Evolutionary conservation across 2,888 invertebrate species (phyloP), one percentile per base, ranked within the genome.

Genomic region (Sicus ferrugineus): DNA sequence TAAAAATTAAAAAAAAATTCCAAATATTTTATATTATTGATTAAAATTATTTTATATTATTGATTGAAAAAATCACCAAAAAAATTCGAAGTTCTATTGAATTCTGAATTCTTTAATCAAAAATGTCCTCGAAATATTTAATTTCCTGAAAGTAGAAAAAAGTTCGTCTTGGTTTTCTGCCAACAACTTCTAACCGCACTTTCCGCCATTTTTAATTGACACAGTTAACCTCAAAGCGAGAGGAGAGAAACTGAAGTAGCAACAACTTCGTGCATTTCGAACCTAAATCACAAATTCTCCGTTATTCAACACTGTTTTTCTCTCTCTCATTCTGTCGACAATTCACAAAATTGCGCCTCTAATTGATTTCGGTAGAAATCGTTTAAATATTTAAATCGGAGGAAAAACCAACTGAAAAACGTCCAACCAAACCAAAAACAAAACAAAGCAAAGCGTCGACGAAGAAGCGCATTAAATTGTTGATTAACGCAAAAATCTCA

Each of bases 341-440:
- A 26, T 28, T n/a, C n/a, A n/a, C 23, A 54, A 54, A 54, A 54
- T 28, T 26, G 28, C n/a, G n/a, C n/a, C n/a, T 26, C 54, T 54
- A 54, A 54, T 54, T 54, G 54, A 54, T 26, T 5, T 14, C 21
- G 28, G 3, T 9, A 21, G 26, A 28, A 26, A 54, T 3, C 28
- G 14, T 23, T 54, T 54, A 54, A 54, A 54, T 54, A 54, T 26
- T 54, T 54, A 4, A 19, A 52, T 9, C 19, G 21, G 52, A 5
- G 26, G 14, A 7, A 11, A 5, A 54, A 54, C 11, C 2, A 54
- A 28, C 14, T 54, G 54, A 28, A 28, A 54, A 54, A 26, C 28
- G 28, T 54, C 54, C 11, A 21, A 54, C 21, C 21, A 52, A 19
- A 52, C 21, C 21, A 4, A 3, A 52, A 19, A 52, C 50, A 19